Evolutionary conservation across 1,140 invertebrate species (phyloP), one percentile per base, ranked within the genome.

Genomic region (Hyles vespertilio): DNA sequence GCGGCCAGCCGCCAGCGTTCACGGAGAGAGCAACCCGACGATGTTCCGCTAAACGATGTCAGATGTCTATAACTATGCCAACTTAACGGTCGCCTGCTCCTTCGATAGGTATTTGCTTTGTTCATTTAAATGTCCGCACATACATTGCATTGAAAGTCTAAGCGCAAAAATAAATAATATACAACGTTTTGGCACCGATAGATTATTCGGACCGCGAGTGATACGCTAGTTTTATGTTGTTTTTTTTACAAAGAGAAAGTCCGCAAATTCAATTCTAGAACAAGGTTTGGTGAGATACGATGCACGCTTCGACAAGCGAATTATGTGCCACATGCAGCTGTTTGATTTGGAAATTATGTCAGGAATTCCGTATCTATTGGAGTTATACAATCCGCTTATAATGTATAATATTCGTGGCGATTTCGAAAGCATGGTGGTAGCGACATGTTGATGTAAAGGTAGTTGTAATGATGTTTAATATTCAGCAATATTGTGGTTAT

Each of bases 51-150:
- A 67, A 78, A 74, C 68, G 67, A 74, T 75, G 79, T 74, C 76
- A 81, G 67, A 44, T 45, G 46, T 34, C 53, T 45, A 59, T 72
- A 76, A 77, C 68, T 79, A 59, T 81, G 77, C 67, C 79, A 70
- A 79, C 65, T 66, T 81, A 81, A 81, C 79, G 79, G 78, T 81
- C 55, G 51, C 51, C 60, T 59, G 64, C 57, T 68, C 69, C 70
- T 72, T 67, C 59, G 59, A 64, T 70, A 71, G 32, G 54, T 63
- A 58, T 74, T 77, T 72, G 69, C 67, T 72, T 74, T 75, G 69
- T 70, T 58, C 58, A 58, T 69, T 69, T 60, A 65, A 65, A 58
- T 51, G 51, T 36, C 5, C 48, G 54, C 34, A 54, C 52, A 54
- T 54, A 44, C 12, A 53, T 40, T 54, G 45, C 52, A 60, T 50